A percentile compares a stretch with the other conserved stretches of the same genome.
phyloP scores from a whole-genome alignment of 2,113 vertebrate genomes.

The Leptocoma aspasia region DNA sequence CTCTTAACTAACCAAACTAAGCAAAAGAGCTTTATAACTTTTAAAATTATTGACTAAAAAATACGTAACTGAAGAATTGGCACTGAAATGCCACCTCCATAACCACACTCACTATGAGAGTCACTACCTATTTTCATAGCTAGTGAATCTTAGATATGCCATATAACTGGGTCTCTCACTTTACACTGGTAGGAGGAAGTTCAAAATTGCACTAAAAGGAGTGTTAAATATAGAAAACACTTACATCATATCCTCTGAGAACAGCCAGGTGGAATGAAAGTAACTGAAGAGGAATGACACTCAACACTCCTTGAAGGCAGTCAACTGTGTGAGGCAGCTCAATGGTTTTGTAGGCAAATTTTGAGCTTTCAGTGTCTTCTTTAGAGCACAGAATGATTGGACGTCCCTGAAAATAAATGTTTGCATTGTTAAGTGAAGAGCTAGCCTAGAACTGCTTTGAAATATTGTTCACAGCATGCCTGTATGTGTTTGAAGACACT shows the following conservation, averaged over 20 bases:
- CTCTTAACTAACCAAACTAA: background rate
- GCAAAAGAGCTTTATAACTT: background rate
- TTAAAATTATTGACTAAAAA: background rate
- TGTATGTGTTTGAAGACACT: background rate
- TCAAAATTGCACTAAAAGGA: background rate
- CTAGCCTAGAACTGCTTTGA: background rate
- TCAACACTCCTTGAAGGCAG: slow-evolving; percentile 93
- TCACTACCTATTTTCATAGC: background rate
- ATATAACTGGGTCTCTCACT: background rate
- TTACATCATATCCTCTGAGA: slow-evolving; percentile 91
- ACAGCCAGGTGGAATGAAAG: slow-evolving; percentile 96
- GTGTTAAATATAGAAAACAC: slow-evolving; percentile 45
- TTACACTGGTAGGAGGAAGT: background rate
- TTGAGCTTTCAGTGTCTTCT: slow-evolving; percentile 84
- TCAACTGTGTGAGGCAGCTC: slow-evolving; percentile 91
- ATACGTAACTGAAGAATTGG: background rate
- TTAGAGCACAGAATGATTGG: slow-evolving; percentile 91
- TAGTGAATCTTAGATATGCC: background rate
- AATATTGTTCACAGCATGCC: background rate
- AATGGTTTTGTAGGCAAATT: slow-evolving; percentile 88
- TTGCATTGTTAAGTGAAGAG: background rate
- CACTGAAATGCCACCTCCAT: background rate
- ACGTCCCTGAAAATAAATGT: slow-evolving; percentile 79
- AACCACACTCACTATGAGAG: background rate
- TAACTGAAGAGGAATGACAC: slow-evolving; percentile 91